Evolutionary conservation across 2,113 vertebrate species (phyloP).

Genomic region (Verasper variegatus): DNA sequence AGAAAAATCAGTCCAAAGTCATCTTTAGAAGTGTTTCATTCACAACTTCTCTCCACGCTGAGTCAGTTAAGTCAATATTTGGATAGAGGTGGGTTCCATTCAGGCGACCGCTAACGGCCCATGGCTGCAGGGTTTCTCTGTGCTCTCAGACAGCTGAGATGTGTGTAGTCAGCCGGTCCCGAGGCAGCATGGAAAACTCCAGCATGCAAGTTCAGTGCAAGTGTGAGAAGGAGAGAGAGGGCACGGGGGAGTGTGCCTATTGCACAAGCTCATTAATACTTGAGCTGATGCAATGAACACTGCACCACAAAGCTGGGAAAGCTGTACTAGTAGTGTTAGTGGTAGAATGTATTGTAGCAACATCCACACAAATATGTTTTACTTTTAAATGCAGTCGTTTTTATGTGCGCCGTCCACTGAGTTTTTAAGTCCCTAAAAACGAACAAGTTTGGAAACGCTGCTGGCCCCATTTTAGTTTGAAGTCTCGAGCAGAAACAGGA

Average conservation of each 20-base stretch:
- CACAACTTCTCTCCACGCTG: conserved; percentile 55
- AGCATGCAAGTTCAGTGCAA: conserved; percentile 26
- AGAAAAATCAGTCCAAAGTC: conserved; percentile 12
- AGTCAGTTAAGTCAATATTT: conserved; percentile 73
- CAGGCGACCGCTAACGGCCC: conserved; percentile 41
- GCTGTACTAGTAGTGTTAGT: background rate
- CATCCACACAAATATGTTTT: too few species aligned
- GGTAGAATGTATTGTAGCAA: too few species aligned
- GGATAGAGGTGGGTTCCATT: conserved; percentile 40
- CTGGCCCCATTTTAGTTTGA: too few species aligned
- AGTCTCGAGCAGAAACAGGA: too few species aligned
- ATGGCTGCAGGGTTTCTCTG: conserved; percentile 45
- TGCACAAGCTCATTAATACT: conserved; percentile 36
- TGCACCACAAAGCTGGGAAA: background rate
- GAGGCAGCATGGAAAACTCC: conserved; percentile 49
- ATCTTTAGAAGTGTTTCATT: conserved; percentile 59
- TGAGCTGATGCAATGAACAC: background rate
- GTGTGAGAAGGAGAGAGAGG: background rate
- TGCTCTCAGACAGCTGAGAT: conserved; percentile 57
- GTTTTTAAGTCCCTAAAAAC: too few species aligned
- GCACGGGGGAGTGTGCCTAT: background rate
- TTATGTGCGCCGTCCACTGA: too few species aligned
- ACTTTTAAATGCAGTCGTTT: too few species aligned
- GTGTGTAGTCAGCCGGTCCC: conserved; percentile 38
- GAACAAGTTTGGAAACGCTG: too few species aligned